These are phyloP conservation scores for Dromaius novaehollandiae DNA, from an alignment of 2,113 vertebrate species.

Conservation along the genomic window DNA sequence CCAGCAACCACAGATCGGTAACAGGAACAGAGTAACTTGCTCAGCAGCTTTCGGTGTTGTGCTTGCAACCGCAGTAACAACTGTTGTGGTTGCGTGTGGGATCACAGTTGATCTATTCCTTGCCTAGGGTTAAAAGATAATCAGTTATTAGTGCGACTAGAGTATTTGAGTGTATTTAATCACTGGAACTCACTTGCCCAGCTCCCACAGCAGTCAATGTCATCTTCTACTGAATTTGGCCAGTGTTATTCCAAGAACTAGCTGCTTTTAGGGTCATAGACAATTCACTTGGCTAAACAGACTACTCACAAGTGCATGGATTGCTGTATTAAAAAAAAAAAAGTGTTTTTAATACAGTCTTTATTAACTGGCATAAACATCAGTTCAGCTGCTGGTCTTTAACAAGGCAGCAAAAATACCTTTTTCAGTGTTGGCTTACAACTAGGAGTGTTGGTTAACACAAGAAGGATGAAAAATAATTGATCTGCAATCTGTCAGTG, in stretches of 20 bases:
- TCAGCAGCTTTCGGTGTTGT: not conserved
- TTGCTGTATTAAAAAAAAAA: not conserved
- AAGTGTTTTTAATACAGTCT: not conserved
- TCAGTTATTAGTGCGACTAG: not conserved
- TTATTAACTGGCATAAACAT: not conserved
- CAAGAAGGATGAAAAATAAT: slow-evolving; percentile 36
- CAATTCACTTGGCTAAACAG: not conserved
- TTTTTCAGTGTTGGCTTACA: not conserved
- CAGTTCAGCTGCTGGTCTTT: not conserved
- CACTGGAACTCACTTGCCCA: not conserved
- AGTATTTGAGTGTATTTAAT: not conserved
- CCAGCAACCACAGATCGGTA: not conserved
- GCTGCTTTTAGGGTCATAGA: not conserved
- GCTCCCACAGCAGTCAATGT: not conserved
- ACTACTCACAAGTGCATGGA: not conserved
- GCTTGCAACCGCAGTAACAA: slow-evolving; percentile 16
- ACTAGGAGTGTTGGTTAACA: too few relatives aligned
- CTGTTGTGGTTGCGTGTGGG: not conserved
- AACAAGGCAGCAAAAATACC: not conserved
- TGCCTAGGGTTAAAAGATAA: slow-evolving; percentile 48
- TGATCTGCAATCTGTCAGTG: not conserved
- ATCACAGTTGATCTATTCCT: slow-evolving; percentile 10
- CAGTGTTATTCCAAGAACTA: not conserved
- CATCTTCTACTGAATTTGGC: not conserved
- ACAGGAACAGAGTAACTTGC: not conserved